Evolutionary conservation across 2,888 invertebrate species (phyloP), one percentile per base, ranked within the genome.

Genomic region (Trichogramma dendrolimi): DNA sequence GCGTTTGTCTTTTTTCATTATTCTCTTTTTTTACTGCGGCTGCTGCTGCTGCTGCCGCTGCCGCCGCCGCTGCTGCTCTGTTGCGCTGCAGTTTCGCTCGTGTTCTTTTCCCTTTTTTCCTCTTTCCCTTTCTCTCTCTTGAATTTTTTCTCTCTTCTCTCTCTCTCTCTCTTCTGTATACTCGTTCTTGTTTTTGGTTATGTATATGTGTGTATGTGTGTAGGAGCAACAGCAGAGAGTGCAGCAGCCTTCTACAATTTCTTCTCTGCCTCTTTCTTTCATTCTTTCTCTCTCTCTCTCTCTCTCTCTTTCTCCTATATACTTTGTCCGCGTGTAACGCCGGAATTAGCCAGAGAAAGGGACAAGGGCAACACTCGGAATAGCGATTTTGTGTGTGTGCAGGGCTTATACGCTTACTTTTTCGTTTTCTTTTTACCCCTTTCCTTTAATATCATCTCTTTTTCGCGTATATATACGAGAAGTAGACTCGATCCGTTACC

Each of bases 1-100:
- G 68, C 71, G 71, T 69, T 62, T 62, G 64, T 69, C 70, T 63
- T 67, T 67, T 68, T 68, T 70, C 69, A 69, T 69, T 60, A 61
- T 67, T 70, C 27, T 27, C 71, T 71, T 70, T 69, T 58, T 66
- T 64, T 63, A 61, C 65, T 65, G 56, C 58, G 42, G 56, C 52
- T 59, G 64, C 61, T 57, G 55, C 54, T 47, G 52, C 51, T 6
- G 55, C 42, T 52, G 62, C 54, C 43, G 14, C 51, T 59, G 59
- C 55, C 5, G 48, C 47, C 10, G 10, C 47, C 8, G 47, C 27
- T 53, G 58, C 50, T 52, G 47, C 55, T 50, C 55, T 42, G 51
- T 52, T 58, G 54, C 50, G 64, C 53, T 55, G 47, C 41, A 47
- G 44, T 55, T 44, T 27, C 55, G 42, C 57, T 53, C 58, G 58